phyloP scores from a whole-genome alignment of 1,140 invertebrate species.

The Neoseiulus cucumeris region DNA sequence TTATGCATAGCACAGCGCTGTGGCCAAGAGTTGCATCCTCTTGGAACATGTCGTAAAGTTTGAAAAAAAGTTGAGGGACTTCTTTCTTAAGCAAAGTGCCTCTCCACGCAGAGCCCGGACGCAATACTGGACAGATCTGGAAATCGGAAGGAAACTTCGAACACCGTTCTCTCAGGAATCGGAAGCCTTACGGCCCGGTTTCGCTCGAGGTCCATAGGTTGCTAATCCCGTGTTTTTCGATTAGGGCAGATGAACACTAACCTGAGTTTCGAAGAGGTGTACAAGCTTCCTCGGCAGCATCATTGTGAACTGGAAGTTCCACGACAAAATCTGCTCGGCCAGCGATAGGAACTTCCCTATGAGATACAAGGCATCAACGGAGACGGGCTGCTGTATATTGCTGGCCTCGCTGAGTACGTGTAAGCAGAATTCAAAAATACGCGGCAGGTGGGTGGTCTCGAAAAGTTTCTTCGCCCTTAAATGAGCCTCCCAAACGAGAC shows the following conservation, averaged over 20 bases:
- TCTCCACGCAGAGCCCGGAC: conserved; percentile 42
- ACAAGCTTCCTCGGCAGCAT: conserved; percentile 42
- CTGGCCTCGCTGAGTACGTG: conserved; percentile 37
- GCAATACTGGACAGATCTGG: conserved; percentile 39
- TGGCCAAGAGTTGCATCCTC: conserved; percentile 47
- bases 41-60: conserved; percentile 43
- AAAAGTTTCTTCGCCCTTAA: conserved; percentile 60
- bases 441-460: conserved; percentile 51
- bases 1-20: conserved; percentile 52
- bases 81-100: conserved; percentile 50
- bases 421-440: conserved; percentile 50
- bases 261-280: conserved; percentile 41
- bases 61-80: conserved; percentile 54
- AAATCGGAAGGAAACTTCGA: too few relatives aligned
- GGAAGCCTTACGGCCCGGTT: too few relatives aligned
- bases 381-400: conserved; percentile 33
- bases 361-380: conserved; percentile 30
- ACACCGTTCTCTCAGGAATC: too few relatives aligned
- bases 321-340: conserved; percentile 47
- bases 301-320: conserved; percentile 39
- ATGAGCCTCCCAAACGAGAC: conserved; percentile 65
- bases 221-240: too few relatives aligned
- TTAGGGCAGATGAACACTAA: not conserved
- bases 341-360: conserved; percentile 40
- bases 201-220: too few relatives aligned